These are phyloP conservation scores for Rhyacophila brunnea DNA, from an alignment of 1,140 invertebrate genomes.

Conservation along the genomic window DNA sequence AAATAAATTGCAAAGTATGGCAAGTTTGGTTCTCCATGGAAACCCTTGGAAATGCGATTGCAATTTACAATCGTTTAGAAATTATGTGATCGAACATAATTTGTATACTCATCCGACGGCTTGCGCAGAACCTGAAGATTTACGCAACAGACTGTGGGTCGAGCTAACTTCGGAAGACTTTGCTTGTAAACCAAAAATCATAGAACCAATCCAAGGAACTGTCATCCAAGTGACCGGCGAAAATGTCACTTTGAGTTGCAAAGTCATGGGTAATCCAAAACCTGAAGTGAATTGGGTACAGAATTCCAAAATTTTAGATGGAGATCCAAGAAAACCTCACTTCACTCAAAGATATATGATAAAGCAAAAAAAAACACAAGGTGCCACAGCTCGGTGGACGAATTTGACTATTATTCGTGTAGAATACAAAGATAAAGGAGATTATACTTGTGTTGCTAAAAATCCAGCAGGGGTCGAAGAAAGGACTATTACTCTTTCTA, in stretches of 20 bases:
- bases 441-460: slow-evolving; percentile 84
- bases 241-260: slow-evolving; percentile 74
- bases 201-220: slow-evolving; percentile 53
- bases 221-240: slow-evolving; percentile 61
- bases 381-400: slow-evolving; percentile 62
- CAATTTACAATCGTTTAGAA: slow-evolving; percentile 71
- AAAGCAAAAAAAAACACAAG: slow-evolving; percentile 41
- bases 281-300: slow-evolving; percentile 76
- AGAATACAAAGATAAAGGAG: slow-evolving; percentile 73
- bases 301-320: slow-evolving; percentile 61
- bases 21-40: slow-evolving; percentile 72
- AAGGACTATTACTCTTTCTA: slow-evolving; percentile 65
- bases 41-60: slow-evolving; percentile 92
- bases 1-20: slow-evolving; percentile 61
- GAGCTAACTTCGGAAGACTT: slow-evolving; percentile 71
- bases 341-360: slow-evolving; percentile 45
- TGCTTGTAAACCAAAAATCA: slow-evolving; percentile 78
- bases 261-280: slow-evolving; percentile 71
- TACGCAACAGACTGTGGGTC: slow-evolving; percentile 69
- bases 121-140: slow-evolving; percentile 66
- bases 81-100: slow-evolving; percentile 71
- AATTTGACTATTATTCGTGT: slow-evolving; percentile 76
- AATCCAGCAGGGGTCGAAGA: slow-evolving; percentile 82
- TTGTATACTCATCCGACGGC: slow-evolving; percentile 69
- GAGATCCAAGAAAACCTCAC: slow-evolving; percentile 54